Base-by-base conservation (phyloP, 2,113 vertebrate species). In the Albula glossodonta region DNA sequence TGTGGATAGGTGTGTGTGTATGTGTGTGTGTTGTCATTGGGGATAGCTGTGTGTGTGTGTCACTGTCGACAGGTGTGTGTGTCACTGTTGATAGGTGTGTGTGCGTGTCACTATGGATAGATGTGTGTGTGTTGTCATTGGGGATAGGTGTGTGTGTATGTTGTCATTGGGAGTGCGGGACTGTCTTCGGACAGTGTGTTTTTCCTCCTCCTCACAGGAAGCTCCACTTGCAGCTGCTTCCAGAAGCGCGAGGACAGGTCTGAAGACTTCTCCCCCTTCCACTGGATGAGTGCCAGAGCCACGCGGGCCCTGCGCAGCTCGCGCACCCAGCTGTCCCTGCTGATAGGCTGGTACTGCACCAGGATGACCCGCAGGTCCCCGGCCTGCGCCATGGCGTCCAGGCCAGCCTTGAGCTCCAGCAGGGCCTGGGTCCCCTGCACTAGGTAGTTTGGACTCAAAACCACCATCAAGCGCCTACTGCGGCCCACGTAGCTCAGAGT, bases 361-460 rank as follows among this genome's bases (percentile, higher is more conserved):
- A 99, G 96, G 93, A 99, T 96, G 88, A 99, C 97, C 91, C 94
- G 94, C 92, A 99, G 96, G 93, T 91, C 96, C 31, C 97, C 97
- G 6, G 92, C 95, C 82, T 93, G 95, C 31, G 96, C 96, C 97
- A 99, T 97, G 93, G 93, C 94, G 91, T 97, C 96, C 89, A 98
- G 92, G 41, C 98, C 98, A 1, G 97, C 98, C 93, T 97, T 97
- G 84, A 99, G 96, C 96, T 99, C 98, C 94, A 99, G 95, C 88
- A 99, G 95, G 50, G 97, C 96, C 94, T 99, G 98, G 77, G 98
- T 98, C 85, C 98, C 98, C 92, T 93, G 96, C 7, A 95, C 92
- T 84, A 97, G 94, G 87, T 98, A 98, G 91, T 95, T 96, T 3
- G 97, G 97, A 87, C 98, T 98, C 89, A 99, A 92, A 17, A 99